Conservation (phyloP, 2,113 vertebrate species). For the Lasiurus borealis region DNA sequence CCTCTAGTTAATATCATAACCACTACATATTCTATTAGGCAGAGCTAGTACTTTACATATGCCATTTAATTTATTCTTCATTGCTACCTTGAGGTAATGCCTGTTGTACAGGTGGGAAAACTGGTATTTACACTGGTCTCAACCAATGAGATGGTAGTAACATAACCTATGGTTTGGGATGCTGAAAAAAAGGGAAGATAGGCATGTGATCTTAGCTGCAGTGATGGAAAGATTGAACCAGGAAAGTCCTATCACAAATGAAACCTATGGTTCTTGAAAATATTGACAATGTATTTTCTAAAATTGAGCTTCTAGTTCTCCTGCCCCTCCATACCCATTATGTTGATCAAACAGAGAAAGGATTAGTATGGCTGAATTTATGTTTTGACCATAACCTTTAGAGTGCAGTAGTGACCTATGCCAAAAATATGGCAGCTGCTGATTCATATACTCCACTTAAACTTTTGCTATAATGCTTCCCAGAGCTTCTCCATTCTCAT, state of each 20-base stretch:
- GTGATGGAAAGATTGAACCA: background rate
- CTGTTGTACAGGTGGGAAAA: background rate
- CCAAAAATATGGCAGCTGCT: background rate
- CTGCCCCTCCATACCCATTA: background rate
- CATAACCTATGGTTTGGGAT: background rate
- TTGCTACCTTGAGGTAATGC: background rate
- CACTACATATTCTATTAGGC: background rate
- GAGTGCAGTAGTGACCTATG: background rate
- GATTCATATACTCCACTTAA: background rate
- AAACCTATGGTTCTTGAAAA: constrained; percentile 1
- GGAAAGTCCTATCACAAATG: background rate
- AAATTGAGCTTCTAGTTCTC: background rate
- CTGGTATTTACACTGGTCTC: background rate
- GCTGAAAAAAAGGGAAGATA: background rate
- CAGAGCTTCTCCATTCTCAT: background rate
- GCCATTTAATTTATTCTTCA: background rate
- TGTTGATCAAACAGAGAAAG: background rate
- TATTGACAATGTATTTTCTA: background rate
- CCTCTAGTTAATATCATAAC: background rate
- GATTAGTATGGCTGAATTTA: background rate
- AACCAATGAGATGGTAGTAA: background rate
- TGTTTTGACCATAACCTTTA: background rate
- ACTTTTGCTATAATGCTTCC: background rate
- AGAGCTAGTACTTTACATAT: background rate
- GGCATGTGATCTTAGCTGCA: background rate